Conservation (phyloP, 2,888 invertebrate species). For the Agrilus mali region DNA sequence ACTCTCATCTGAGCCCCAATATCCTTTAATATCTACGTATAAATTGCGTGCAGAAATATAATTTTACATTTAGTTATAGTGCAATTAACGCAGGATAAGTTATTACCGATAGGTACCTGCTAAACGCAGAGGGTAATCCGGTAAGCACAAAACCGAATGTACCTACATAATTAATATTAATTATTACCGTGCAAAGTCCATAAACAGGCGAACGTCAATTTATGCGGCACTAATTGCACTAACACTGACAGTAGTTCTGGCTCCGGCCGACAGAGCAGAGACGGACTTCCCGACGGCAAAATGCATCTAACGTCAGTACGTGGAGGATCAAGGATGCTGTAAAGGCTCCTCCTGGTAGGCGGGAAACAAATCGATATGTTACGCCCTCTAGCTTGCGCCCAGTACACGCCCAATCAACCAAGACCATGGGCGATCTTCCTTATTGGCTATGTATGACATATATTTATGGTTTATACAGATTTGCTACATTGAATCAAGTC, state of each 20-base stretch:
- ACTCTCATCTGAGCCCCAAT: too few relatives aligned
- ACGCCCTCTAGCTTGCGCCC: slow-evolving; percentile 19
- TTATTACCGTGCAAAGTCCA: slow-evolving; percentile 15
- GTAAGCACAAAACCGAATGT: too few relatives aligned
- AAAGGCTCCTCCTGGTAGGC: slow-evolving; percentile 22
- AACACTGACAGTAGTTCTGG: slow-evolving; percentile 15
- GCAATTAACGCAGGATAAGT: too few relatives aligned
- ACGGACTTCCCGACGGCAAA: slow-evolving; percentile 26
- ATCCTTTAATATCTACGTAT: too few relatives aligned
- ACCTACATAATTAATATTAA: slow-evolving; percentile 11
- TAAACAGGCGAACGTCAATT: slow-evolving; percentile 12
- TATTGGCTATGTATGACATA: slow-evolving; percentile 10
- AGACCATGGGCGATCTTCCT: slow-evolving; percentile 18
- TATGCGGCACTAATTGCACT: slow-evolving; percentile 14
- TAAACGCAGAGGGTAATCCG: too few relatives aligned
- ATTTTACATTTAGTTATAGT: too few relatives aligned
- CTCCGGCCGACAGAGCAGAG: slow-evolving; percentile 16
- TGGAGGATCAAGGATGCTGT: slow-evolving; percentile 30
- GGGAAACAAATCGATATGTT: slow-evolving; percentile 16
- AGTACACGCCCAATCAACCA: slow-evolving; percentile 21
- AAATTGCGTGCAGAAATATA: too few relatives aligned
- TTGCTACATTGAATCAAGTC: slow-evolving; percentile 8
- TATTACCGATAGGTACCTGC: too few relatives aligned
- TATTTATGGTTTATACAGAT: slow-evolving; percentile 15
- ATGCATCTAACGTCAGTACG: slow-evolving; percentile 25